Evolutionary conservation across 2,888 invertebrate species (phyloP).

Genomic region (Morinoia aosen): DNA sequence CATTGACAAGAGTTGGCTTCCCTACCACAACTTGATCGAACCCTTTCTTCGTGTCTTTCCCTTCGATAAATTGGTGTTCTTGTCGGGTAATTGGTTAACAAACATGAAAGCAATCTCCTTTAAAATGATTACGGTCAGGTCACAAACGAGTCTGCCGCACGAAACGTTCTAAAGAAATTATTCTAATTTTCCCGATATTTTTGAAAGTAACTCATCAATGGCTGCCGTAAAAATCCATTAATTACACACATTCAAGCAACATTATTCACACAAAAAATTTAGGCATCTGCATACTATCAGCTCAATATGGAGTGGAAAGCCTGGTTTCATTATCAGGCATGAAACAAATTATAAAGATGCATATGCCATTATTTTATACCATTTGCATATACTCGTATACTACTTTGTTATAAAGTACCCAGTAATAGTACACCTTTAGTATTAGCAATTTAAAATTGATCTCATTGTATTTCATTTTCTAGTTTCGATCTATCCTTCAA

Average conservation of each 20-base stretch:
- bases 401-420: no score
- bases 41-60: not conserved
- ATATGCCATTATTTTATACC: not conserved
- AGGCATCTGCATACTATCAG: not conserved
- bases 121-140: not conserved
- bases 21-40: not conserved
- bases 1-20: not conserved
- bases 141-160: not conserved
- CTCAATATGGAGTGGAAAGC: not conserved
- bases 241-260: not conserved
- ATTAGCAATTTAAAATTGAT: not conserved
- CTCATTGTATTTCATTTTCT: not conserved
- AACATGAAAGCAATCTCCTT: not conserved
- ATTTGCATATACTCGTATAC: no score
- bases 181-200: no score
- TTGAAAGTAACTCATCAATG: not conserved
- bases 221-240: not conserved
- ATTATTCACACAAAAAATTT: not conserved
- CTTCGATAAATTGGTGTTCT: not conserved
- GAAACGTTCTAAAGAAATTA: not conserved
- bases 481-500: not conserved
- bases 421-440: not conserved
- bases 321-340: not conserved
- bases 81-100: not conserved
- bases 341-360: not conserved